Evolutionary conservation across 2,113 vertebrate species (phyloP), one percentile per base, ranked within the genome.

Genomic region (Oncorhynchus kisutch): DNA sequence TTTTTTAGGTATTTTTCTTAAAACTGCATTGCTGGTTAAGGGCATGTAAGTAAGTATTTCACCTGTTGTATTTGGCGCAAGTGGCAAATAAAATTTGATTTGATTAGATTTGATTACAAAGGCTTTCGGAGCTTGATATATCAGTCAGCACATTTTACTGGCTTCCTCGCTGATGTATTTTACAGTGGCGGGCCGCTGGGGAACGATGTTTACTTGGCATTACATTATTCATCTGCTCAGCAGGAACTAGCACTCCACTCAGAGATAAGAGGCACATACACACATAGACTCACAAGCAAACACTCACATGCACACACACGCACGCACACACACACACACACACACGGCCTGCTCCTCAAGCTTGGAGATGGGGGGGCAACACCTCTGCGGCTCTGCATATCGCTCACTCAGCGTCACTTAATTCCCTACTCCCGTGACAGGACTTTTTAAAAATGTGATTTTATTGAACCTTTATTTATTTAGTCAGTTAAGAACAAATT

Each of bases 181-280:
- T 70, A 22, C 68, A 25, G 45, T n/a, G 45, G n/a, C 2, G 39
- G 20, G 68, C 39, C 45, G 13, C 34, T 22, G 39, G 39, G 68
- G 27, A 54, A 49, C 22, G 11, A 62, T 73, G 70, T 85, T 78
- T 80, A 78, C 70, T 54, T 67, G 62, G 39, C 57, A 72, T 45
- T 45, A 45, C 39, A 45, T 73, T 80, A 80, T 85, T 82, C 64
- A 78, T 73, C 64, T 51, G 51, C 75, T 71, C 83, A 78, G 75
- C 78, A 80, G 54, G 70, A 20, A 9, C 67, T 5, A 64, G 51
- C 27, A 68, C 34, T 67, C 7, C n/a, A n/a, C n/a, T 51, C 48
- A 67, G 20, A 66, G 39, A 39, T 7, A 39, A 39, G 39, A 9
- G 8, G 8, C 39, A 45, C 39, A 45, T 11, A 45, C 39, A 45